Percentiles rank a stretch among this genome's conserved stretches.
Evolutionary conservation across 30 jellyfish, hydroid and myxozoan species (phyloP).

Genomic region (Hydractinia symbiolongicarpus): DNA sequence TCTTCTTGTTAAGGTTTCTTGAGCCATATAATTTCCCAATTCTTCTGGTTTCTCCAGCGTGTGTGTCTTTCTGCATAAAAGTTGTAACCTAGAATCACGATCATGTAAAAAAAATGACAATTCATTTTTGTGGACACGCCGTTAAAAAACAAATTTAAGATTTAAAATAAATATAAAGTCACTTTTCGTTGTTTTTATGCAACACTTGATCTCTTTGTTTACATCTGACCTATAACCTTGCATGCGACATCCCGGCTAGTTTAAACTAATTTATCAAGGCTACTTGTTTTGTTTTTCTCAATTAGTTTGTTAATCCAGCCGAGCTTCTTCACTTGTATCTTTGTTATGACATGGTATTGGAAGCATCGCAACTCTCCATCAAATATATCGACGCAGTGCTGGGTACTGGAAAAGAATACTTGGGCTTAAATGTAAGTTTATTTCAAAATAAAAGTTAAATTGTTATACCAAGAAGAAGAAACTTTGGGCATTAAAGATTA

Average conservation of each 20-base stretch:
- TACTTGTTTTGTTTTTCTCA: background rate
- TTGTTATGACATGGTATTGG: constrained; percentile 63
- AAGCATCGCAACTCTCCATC: constrained; percentile 64
- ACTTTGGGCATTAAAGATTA: no score
- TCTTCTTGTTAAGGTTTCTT: no score
- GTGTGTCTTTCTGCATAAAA: no score
- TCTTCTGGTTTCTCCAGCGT: no score
- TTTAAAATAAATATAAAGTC: background rate
- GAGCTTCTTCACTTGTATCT: constrained; percentile 66
- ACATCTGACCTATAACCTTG: background rate
- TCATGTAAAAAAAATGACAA: no score
- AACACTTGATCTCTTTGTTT: background rate
- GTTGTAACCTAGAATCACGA: no score
- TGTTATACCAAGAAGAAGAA: no score
- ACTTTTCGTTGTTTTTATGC: background rate
- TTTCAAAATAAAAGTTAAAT: no score
- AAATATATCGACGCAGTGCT: constrained; percentile 83
- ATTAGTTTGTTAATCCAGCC: constrained; percentile 51
- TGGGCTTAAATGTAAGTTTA: constrained; percentile 70
- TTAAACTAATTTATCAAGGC: background rate
- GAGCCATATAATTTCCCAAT: no score
- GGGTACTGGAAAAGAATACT: constrained; percentile 88
- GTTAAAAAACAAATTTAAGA: background rate
- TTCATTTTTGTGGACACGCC: background rate
- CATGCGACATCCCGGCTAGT: background rate